Evolutionary conservation across 1,140 invertebrate genomes (phyloP).

Genomic region (Leptinotarsa undecemlineata): DNA sequence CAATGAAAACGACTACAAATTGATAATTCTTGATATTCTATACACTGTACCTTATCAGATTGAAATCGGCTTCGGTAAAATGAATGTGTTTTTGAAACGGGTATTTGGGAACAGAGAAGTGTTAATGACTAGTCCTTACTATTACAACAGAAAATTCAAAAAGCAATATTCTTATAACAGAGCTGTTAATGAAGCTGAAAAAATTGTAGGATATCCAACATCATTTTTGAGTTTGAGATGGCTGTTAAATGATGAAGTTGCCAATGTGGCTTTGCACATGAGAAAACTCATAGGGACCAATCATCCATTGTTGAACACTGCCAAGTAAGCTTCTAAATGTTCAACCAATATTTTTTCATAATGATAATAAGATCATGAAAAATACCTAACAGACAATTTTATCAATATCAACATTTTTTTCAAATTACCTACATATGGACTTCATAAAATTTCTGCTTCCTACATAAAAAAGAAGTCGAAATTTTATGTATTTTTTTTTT

Average conservation of each 20-base stretch:
- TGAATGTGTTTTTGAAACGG: background rate
- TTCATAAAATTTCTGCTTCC: too few relatives aligned
- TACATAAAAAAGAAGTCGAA: too few relatives aligned
- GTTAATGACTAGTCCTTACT: background rate
- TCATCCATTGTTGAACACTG: conserved; percentile 89
- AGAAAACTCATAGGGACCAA: conserved; percentile 90
- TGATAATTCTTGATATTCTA: background rate
- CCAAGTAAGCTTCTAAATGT: conserved; percentile 63
- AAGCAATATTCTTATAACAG: conserved; percentile 14
- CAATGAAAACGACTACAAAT: background rate
- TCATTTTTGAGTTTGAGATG: conserved; percentile 91
- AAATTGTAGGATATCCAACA: conserved; percentile 93
- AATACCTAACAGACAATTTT: background rate
- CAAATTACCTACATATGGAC: too few relatives aligned
- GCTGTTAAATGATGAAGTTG: conserved; percentile 90
- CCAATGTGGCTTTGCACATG: conserved; percentile 87
- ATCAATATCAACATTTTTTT: too few relatives aligned
- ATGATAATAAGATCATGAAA: background rate
- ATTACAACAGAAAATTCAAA: conserved; percentile 9
- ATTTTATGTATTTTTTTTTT: conserved; percentile 20
- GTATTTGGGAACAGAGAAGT: background rate
- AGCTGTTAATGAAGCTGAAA: conserved; percentile 89
- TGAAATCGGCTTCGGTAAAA: background rate
- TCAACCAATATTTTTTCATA: background rate
- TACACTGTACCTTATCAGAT: background rate